These are phyloP conservation scores for Rhea americana DNA, from an alignment of 2,113 vertebrate genomes.

Conservation along the genomic window DNA sequence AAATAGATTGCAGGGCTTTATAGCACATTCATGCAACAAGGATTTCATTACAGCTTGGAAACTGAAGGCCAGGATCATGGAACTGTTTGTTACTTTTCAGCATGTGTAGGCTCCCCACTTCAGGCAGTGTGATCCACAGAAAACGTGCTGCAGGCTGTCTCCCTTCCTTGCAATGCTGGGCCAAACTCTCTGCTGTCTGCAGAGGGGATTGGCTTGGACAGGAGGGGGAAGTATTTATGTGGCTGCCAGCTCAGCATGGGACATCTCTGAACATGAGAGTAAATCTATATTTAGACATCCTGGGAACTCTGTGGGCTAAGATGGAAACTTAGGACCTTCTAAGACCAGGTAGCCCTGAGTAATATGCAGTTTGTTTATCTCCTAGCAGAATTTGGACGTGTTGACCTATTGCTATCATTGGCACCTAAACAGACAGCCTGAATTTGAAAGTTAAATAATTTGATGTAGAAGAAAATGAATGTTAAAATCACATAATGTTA, in stretches of 20 bases:
- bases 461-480: background rate
- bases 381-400: background rate
- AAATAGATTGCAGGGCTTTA: background rate
- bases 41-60: background rate
- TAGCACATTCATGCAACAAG: background rate
- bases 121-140: background rate
- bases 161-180: background rate
- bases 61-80: background rate
- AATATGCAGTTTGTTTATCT: background rate
- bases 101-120: background rate
- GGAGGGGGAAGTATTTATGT: background rate
- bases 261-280: background rate
- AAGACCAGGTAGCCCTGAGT: background rate
- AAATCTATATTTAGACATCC: background rate
- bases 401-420: background rate
- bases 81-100: background rate
- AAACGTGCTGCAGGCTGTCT: background rate
- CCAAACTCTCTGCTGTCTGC: background rate
- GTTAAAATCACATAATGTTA: background rate
- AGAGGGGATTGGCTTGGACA: accelerated
- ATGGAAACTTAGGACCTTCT: background rate
- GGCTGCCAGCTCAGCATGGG: background rate
- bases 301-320: background rate
- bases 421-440: background rate
- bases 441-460: background rate